phyloP scores from a whole-genome alignment of 1,140 invertebrate species.

The Papilio glaucus region DNA sequence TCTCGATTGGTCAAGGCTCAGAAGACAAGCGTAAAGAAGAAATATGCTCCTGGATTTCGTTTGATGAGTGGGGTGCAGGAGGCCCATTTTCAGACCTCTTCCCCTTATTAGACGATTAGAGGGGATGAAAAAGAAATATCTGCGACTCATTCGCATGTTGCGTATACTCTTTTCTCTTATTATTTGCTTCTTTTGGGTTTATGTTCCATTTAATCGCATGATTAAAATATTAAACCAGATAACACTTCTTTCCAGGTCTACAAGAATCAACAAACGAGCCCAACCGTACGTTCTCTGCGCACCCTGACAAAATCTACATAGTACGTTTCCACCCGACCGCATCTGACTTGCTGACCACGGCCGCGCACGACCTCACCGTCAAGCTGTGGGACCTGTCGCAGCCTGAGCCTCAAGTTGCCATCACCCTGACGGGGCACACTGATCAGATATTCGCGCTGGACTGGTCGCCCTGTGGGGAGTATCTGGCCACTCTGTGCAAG shows the following conservation, averaged over 20 bases:
- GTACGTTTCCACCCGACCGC: conserved; percentile 96
- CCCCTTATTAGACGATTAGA: too few relatives aligned
- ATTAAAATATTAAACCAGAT: too few relatives aligned
- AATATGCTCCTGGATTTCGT: too few relatives aligned
- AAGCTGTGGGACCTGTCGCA: conserved; percentile 78
- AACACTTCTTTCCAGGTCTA: conserved; percentile 62
- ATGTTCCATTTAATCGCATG: too few relatives aligned
- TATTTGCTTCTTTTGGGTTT: too few relatives aligned
- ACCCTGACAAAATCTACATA: conserved; percentile 95
- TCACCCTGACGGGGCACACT: conserved; percentile 87
- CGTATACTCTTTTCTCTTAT: too few relatives aligned
- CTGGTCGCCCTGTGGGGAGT: conserved; percentile 95
- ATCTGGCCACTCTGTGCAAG: conserved; percentile 93
- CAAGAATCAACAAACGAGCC: conserved; percentile 84
- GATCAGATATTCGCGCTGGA: conserved; percentile 95
- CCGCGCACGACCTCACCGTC: conserved; percentile 95
- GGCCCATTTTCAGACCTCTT: too few relatives aligned
- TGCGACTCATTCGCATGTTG: too few relatives aligned
- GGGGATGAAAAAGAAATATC: too few relatives aligned
- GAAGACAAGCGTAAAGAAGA: too few relatives aligned
- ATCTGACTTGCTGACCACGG: conserved; percentile 91
- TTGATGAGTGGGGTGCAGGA: too few relatives aligned
- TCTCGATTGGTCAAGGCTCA: too few relatives aligned
- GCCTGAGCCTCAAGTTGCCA: conserved; percentile 77
- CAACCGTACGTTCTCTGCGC: conserved; percentile 88